These are phyloP conservation scores for Eudemis profundana DNA, from an alignment of 2,888 invertebrate species.

Conservation along the genomic window DNA sequence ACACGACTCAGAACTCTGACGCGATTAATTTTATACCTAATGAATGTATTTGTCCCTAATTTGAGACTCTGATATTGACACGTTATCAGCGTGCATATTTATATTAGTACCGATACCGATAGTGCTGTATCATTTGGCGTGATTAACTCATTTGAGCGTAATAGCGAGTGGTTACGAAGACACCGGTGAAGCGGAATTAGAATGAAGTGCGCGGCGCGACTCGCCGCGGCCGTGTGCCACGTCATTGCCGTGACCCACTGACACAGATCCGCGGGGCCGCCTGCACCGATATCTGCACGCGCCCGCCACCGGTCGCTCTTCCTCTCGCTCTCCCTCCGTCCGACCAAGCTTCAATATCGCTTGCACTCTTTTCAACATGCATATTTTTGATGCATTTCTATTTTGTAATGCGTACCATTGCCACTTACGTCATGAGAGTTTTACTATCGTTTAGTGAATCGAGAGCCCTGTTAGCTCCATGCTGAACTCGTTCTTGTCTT, in stretches of 20 bases:
- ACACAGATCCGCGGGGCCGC: slow-evolving; percentile 87
- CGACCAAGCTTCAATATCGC: slow-evolving; percentile 16
- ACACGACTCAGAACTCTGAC: neutral
- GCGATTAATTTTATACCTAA: slow-evolving; percentile 5
- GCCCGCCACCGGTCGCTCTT: slow-evolving; percentile 65
- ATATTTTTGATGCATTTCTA: slow-evolving; percentile 42
- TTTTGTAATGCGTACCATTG: slow-evolving; percentile 29
- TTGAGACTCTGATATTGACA: slow-evolving; percentile 37
- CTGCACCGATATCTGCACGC: slow-evolving; percentile 83
- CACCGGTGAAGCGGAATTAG: slow-evolving; percentile 84
- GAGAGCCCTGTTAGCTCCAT: slow-evolving; percentile 10
- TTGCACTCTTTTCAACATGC: slow-evolving; percentile 35
- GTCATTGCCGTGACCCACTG: slow-evolving; percentile 89
- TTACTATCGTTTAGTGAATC: slow-evolving; percentile 26
- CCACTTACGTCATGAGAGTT: slow-evolving; percentile 27
- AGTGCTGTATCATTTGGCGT: slow-evolving; percentile 48
- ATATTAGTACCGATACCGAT: slow-evolving; percentile 17
- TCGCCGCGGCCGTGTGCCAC: slow-evolving; percentile 84
- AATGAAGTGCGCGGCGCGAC: slow-evolving; percentile 79
- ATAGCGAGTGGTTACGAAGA: slow-evolving; percentile 64
- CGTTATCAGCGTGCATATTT: slow-evolving; percentile 21
- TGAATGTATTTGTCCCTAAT: slow-evolving; percentile 2
- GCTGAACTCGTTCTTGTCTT: slow-evolving; percentile 18
- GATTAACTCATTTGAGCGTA: slow-evolving; percentile 57
- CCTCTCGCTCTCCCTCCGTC: slow-evolving; percentile 50